phyloP scores from a whole-genome alignment of 2,888 invertebrate genomes.

The Schrankia costaestrigalis region DNA sequence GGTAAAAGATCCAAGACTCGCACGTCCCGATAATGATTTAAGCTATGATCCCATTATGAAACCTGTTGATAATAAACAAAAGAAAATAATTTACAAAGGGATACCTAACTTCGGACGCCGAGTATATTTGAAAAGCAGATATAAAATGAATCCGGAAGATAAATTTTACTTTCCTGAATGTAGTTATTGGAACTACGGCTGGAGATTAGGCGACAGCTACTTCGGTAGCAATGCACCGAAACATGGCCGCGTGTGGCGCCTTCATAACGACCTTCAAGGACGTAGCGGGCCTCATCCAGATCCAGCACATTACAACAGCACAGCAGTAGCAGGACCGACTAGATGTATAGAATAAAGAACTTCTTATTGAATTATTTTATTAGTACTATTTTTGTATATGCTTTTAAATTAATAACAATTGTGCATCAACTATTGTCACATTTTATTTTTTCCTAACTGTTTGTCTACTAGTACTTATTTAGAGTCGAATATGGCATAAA shows the following conservation, averaged over 20 bases:
- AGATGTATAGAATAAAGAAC: conserved; percentile 3
- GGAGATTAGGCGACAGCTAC: conserved; percentile 44
- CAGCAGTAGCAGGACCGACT: background rate
- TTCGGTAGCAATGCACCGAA: conserved; percentile 28
- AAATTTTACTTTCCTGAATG: conserved; percentile 46
- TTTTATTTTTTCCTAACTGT: no score
- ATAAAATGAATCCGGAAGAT: conserved; percentile 38
- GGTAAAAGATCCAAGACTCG: conserved; percentile 42
- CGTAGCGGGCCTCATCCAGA: conserved; percentile 48
- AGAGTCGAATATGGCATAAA: no score
- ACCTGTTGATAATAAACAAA: conserved; percentile 36
- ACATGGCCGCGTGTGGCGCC: conserved; percentile 37
- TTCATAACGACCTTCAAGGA: conserved; percentile 33
- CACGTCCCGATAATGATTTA: conserved; percentile 37
- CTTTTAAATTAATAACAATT: no score
- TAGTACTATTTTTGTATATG: no score
- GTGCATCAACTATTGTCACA: no score
- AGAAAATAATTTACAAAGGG: conserved; percentile 41
- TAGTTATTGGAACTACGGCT: conserved; percentile 43
- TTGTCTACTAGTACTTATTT: no score
- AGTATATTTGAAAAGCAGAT: conserved; percentile 41
- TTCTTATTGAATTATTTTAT: background rate
- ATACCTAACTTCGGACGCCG: conserved; percentile 41
- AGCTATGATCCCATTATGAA: conserved; percentile 44
- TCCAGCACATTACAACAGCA: conserved; percentile 35